Conservation (phyloP, 1,140 invertebrate genomes). For the Littorina saxatilis region DNA sequence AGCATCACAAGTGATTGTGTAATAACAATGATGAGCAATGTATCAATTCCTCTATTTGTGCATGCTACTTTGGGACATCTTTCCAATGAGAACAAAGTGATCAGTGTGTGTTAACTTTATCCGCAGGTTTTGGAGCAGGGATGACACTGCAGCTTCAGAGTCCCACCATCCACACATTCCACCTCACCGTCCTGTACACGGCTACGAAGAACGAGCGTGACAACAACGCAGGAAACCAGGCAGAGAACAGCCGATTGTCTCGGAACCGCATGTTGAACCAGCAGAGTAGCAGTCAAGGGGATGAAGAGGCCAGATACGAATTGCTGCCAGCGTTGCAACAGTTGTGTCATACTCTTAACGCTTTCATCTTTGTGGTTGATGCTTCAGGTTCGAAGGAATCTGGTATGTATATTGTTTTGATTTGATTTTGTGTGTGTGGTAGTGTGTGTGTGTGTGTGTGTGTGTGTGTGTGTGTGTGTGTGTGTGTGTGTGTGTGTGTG, state of each 20-base stretch:
- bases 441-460: too few relatives aligned
- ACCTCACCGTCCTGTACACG: slow-evolving; percentile 67
- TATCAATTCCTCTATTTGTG: too few relatives aligned
- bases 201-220: slow-evolving; percentile 60
- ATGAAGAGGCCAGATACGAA: slow-evolving; percentile 81
- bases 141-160: slow-evolving; percentile 63
- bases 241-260: slow-evolving; percentile 48
- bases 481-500: too few relatives aligned
- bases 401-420: slow-evolving; percentile 31
- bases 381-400: slow-evolving; percentile 47
- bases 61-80: too few relatives aligned
- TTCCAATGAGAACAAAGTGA: too few relatives aligned
- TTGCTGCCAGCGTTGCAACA: slow-evolving; percentile 63
- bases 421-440: not conserved
- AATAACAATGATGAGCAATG: too few relatives aligned
- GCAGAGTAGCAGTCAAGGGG: slow-evolving; percentile 26
- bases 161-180: slow-evolving; percentile 52
- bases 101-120: too few relatives aligned
- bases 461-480: too few relatives aligned
- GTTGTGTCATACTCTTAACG: slow-evolving; percentile 66
- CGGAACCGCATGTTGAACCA: slow-evolving; percentile 58
- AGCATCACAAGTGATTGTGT: too few relatives aligned
- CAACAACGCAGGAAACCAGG: slow-evolving; percentile 18
- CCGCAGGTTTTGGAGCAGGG: slow-evolving; percentile 65
- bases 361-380: slow-evolving; percentile 71